Base-by-base conservation (phyloP, 2,113 vertebrate genomes). In the Galbula dea region DNA sequence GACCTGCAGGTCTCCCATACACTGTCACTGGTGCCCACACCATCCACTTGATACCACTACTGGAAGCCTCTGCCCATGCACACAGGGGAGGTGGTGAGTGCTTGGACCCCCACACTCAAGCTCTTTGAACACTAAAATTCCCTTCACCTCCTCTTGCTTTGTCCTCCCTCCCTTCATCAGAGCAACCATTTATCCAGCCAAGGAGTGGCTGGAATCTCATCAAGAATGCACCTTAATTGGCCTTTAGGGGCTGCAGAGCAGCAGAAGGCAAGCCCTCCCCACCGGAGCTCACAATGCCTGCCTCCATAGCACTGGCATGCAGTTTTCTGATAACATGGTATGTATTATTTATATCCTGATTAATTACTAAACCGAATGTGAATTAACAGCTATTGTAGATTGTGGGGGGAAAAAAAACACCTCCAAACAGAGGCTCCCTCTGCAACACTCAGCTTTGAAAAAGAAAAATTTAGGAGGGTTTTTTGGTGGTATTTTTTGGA, bases 261-360 rank as follows among this genome's bases (percentile, higher is more conserved):
- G 89, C 62, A 92, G 81, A 75, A 88, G 83, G 94, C 29, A 45
- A 86, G 45, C 45, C 73, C 71, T 82, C 41, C 61, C 76, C 0
- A 0, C 43, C 1, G 1, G 41, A 84, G 73, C 62, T 1, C 0
- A 24, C 54, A 88, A 32, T 23, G 49, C 73, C 75, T 77, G 72
- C 61, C 82, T 91, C 84, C 32, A 20, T 9, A 62, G 85, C 89
- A 75, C 69, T 26, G 52, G 61, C 51, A 75, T 52, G 75, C 82
- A 68, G 29, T 32, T 68, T 89, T 72, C 87, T 83, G 85, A 62
- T 94, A 94, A 91, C 63, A n/a, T 34, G 59, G 43, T 79, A 94
- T 94, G 95, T 75, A 90, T 94, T 94, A 96, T 95, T 95, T 90
- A 93, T 90, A 65, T 67, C 61, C 71, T 85, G 82, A 82, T 86